These are phyloP conservation scores for Kryphioiulus occultus DNA, from an alignment of 2,888 invertebrate species.

Conservation along the genomic window DNA sequence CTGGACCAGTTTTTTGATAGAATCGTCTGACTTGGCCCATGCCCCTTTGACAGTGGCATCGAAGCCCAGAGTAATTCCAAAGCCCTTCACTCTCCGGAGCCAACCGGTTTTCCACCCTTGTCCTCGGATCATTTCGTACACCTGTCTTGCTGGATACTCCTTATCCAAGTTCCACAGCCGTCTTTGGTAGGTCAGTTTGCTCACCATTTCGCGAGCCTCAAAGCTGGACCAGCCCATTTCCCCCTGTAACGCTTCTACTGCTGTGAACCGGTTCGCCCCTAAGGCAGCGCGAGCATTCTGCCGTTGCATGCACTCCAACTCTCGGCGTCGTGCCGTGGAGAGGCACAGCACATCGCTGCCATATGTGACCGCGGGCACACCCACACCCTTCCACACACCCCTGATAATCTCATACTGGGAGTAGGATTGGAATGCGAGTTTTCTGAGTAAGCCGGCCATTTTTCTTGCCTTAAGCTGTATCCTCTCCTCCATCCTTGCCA, in stretches of 20 bases:
- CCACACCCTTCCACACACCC: not conserved
- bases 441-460: not conserved
- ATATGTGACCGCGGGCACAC: not conserved
- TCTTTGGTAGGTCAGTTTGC: not conserved
- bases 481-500: not conserved
- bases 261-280: not conserved
- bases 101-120: no score
- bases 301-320: not conserved
- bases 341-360: not conserved
- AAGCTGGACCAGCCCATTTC: not conserved
- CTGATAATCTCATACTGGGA: not conserved
- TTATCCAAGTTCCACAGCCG: not conserved
- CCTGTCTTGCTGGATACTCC: not conserved
- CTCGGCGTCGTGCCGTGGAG: no score
- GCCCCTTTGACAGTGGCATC: no score
- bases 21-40: no score
- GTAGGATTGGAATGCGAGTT: not conserved
- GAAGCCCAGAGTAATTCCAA: no score
- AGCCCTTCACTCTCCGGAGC: no score
- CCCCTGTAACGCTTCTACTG: not conserved
- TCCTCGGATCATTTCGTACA: not conserved
- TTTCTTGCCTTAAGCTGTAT: not conserved
- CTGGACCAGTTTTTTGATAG: no score
- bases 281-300: not conserved
- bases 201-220: not conserved